Evolutionary conservation across 2,888 invertebrate species (phyloP), one percentile per base, ranked within the genome.

Genomic region (Myopa testacea): DNA sequence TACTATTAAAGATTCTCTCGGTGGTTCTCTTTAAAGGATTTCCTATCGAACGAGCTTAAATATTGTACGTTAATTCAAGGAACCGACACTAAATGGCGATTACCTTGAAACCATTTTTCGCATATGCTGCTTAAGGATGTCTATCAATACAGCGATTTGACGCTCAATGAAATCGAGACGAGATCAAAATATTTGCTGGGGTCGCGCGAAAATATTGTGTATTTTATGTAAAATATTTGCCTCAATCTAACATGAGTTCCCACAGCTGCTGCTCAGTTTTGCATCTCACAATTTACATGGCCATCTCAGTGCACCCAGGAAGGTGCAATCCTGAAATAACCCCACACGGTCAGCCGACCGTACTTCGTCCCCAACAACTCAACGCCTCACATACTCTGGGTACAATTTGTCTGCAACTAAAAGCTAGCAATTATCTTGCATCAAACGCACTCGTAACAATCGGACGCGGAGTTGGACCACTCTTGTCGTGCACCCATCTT

Each of bases 371-470:
- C 16, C n/a, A 55, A n/a, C 55, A 4, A 16, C 55, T 6, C 55
- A 55, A n/a, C 55, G 10, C 16, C 55, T 55, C 55, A n/a, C 16
- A 14, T 55, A 4, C 4, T 14, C 10, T 12, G 4, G 10, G n/a
- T 37, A 81, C 84, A 85, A 68, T 85, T 85, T 85, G 84, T 85
- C 85, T 84, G 83, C 81, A 82, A 82, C 81, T 83, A 83, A 65
- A 85, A 86, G 85, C 86, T 85, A 80, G 83, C 85, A 86, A 86
- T 86, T 86, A 86, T 83, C 84, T 85, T 85, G 84, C 85, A 82
- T 82, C 81, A 84, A 85, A 85, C 84, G 82, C 85, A 86, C 86
- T 86, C 86, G 83, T 86, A 86, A 86, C 84, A 86, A 86, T 86
- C 85, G 85, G 84, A 83, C 84, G 82, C 62, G 40, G 65, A 65